phyloP scores from a whole-genome alignment of 2,113 vertebrate genomes.

The Origma solitaria region DNA sequence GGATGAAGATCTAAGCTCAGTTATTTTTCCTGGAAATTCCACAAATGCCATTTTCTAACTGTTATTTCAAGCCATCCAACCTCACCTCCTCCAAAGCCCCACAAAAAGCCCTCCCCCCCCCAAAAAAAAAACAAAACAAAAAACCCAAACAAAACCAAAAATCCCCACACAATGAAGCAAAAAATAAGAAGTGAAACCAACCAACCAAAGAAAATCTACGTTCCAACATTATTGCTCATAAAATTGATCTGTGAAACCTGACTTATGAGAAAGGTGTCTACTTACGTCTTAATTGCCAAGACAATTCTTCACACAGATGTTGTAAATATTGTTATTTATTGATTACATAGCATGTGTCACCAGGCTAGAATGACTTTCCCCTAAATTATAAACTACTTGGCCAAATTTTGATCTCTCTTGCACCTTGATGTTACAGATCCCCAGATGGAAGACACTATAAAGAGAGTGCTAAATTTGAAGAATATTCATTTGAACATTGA shows the following conservation, averaged over 20 bases:
- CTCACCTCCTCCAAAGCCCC: accelerated
- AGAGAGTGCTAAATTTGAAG: slow-evolving; percentile 12
- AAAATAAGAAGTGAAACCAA: neutral
- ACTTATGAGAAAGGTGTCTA: neutral
- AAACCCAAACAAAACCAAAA: neutral
- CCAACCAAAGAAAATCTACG: neutral
- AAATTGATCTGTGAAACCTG: neutral
- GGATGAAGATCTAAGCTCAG: neutral
- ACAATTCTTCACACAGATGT: neutral
- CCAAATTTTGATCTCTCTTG: slow-evolving; percentile 3
- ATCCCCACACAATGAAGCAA: neutral
- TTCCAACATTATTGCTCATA: neutral
- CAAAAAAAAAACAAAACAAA: neutral
- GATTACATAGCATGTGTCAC: neutral
- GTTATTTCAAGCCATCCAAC: accelerated
- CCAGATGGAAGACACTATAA: neutral
- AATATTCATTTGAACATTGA: slow-evolving; percentile 10
- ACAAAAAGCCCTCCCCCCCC: accelerated
- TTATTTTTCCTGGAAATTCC: neutral
- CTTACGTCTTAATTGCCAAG: neutral
- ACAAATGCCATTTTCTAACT: neutral
- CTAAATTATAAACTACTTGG: neutral
- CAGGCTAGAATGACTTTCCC: neutral
- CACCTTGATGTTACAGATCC: neutral
- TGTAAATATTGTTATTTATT: neutral